Base-by-base conservation (phyloP, 1,140 invertebrate species). In the Stegodyphus dumicola region DNA sequence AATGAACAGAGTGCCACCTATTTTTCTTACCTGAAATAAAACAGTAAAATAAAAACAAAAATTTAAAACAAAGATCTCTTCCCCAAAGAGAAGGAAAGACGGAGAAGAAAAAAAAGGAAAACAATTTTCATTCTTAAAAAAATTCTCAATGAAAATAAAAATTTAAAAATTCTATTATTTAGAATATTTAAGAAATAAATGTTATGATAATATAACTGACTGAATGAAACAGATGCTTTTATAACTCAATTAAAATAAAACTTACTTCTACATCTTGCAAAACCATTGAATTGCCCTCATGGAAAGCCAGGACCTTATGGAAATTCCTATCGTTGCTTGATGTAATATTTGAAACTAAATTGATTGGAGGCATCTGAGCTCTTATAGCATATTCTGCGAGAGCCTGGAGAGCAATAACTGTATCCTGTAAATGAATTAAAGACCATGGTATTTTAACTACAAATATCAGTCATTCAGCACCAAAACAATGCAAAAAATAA, bases 341-440 rank as follows among this genome's bases (percentile, higher is more conserved):
- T 6, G 84, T 51, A 49, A 89, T 85, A 64, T 89, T 87, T 51
- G 88, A 87, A 6, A 85, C 56, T 18, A 89, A 53, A 76, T 88
- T 85, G 11, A 88, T 71, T 11, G 49, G 54, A 88, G 90, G n/a
- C 88, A 81, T 87, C 77, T 89, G 88, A 0, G 90, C 89, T 75
- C 84, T 85, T 7, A 76, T 75, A 33, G 88, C 88, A 87, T 90
- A 91, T 78, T 90, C 88, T 0, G 90, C 88, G 11, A 91, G 77
- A 17, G 91, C 91, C 75, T 91, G 90, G 0, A 91, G 88, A 48
- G 88, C 91, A 53, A 91, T 86, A 18, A 91, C 90, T 5, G 91
- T 91, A 76, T 91, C 91, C 90, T 91, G 86, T 7, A 79, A 73
- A 60, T 87, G 48, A 75, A 86, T 54, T 33, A 33, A 33, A 33